A percentile compares a stretch with the other conserved stretches of the same genome.
phyloP scores from a whole-genome alignment of 2,113 vertebrate genomes.

The Xyliphius kryptos region DNA sequence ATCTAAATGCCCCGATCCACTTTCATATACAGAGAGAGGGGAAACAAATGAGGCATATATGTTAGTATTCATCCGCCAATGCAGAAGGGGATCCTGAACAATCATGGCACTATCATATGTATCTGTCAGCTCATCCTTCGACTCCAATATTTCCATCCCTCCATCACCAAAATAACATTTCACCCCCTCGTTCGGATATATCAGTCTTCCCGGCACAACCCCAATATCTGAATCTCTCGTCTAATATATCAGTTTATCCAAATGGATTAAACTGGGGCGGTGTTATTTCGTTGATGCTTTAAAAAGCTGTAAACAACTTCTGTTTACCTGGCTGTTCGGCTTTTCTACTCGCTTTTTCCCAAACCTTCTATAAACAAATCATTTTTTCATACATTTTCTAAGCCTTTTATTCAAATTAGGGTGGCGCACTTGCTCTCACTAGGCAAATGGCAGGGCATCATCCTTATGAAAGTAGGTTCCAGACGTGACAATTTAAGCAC shows the following conservation, averaged over 20 bases:
- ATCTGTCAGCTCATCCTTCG: conserved; percentile 20
- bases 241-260: conserved; percentile 22
- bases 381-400: no score
- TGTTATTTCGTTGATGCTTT: no score
- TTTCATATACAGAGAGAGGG: conserved; percentile 16
- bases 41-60: conserved; percentile 4
- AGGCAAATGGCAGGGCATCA: no score
- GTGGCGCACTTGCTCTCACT: no score
- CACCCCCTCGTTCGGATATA: neutral
- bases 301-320: no score
- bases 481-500: no score
- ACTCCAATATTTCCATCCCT: conserved; percentile 19
- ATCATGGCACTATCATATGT: conserved; percentile 12
- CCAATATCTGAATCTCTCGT: conserved; percentile 18
- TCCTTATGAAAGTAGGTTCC: no score
- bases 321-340: no score
- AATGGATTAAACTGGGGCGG: neutral
- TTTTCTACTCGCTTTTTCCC: no score
- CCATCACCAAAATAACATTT: conserved; percentile 27
- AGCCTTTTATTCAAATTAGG: no score
- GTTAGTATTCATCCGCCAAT: conserved; percentile 16
- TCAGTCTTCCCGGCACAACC: conserved; percentile 21
- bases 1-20: conserved; percentile 1
- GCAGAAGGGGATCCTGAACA: neutral
- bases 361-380: no score